phyloP scores from a whole-genome alignment of 1,140 invertebrate species.

The Chironomus striatipennis region DNA sequence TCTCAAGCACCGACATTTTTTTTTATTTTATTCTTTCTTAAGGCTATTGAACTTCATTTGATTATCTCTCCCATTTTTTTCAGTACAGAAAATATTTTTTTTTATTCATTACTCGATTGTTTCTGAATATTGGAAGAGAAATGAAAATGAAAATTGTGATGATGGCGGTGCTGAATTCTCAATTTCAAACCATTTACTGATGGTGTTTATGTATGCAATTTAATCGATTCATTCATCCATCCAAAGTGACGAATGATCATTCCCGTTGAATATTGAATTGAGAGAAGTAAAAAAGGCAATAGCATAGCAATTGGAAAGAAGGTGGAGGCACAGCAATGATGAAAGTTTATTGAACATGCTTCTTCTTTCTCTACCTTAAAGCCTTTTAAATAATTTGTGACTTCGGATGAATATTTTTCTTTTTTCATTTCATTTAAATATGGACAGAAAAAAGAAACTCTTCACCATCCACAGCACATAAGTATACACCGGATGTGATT shows the following conservation, averaged over 20 bases:
- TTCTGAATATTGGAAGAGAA: not conserved
- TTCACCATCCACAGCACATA: not conserved
- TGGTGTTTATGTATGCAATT: conserved; percentile 16
- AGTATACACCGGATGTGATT: conserved; percentile 19
- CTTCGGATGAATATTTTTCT: too few relatives aligned
- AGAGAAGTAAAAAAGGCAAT: not conserved
- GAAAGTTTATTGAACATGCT: not conserved
- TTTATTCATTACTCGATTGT: not conserved
- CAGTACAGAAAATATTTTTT: too few relatives aligned
- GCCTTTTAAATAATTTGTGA: too few relatives aligned
- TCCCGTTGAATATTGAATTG: not conserved
- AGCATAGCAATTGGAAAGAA: too few relatives aligned
- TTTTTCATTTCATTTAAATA: not conserved
- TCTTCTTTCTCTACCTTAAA: too few relatives aligned
- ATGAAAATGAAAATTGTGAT: not conserved
- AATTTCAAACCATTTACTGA: not conserved
- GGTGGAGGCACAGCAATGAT: too few relatives aligned
- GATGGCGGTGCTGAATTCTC: conserved; percentile 20
- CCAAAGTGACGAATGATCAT: not conserved
- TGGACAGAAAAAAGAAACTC: conserved; percentile 22
- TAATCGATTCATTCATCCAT: not conserved
- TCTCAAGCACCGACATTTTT: too few relatives aligned
- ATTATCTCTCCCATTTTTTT: not conserved
- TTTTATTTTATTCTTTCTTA: not conserved
- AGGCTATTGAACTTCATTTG: conserved; percentile 6